Evolutionary conservation across 2,113 vertebrate species (phyloP), one percentile per base, ranked within the genome.

Genomic region (Microcebus lehilahytsara): DNA sequence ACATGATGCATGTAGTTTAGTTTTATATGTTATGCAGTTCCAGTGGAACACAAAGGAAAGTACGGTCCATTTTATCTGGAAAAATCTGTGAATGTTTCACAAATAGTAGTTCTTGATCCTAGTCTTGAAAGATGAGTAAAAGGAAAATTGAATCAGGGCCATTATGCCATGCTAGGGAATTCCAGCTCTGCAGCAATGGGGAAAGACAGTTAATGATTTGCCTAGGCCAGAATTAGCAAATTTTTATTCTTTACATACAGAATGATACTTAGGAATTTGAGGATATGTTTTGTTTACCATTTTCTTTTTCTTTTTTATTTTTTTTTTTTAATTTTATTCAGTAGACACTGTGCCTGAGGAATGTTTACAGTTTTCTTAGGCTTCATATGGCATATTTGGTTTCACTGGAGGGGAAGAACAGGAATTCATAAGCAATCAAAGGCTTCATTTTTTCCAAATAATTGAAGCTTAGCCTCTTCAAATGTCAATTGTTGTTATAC

Each of bases 391-490:
- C 80, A 32, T 89, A 23, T 64, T 94, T 19, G 34, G 14, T 93
- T 78, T 91, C 19, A 85, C 49, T 64, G 49, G 56, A 72, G 86
- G 60, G 67, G 66, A 69, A 95, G 60, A 95, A 64, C 2, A 51
- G 56, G 4, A 86, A 85, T 72, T 92, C 40, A 5, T 89, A 89
- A 75, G 42, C 89, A 77, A 86, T 56, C 53, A 85, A n/a, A 75
- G 62, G 5, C 72, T 96, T 92, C 46, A 25, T 66, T 94, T 92
- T 85, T 90, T 72, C 60, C 58, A 77, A 85, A 74, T 85, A 49
- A 88, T 77, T 74, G 32, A 93, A 74, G 40, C 16, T 27, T 93
- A 66, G 67, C 40, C n/a, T 79, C 51, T 94, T 92, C 66, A 91
- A 85, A 60, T 89, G 71, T 74, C 58, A 62, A 58, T 64, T 84